Percentiles rank a stretch among this genome's conserved stretches.
phyloP scores from a whole-genome alignment of 2,888 invertebrate species.

The Branchellion lobata region DNA sequence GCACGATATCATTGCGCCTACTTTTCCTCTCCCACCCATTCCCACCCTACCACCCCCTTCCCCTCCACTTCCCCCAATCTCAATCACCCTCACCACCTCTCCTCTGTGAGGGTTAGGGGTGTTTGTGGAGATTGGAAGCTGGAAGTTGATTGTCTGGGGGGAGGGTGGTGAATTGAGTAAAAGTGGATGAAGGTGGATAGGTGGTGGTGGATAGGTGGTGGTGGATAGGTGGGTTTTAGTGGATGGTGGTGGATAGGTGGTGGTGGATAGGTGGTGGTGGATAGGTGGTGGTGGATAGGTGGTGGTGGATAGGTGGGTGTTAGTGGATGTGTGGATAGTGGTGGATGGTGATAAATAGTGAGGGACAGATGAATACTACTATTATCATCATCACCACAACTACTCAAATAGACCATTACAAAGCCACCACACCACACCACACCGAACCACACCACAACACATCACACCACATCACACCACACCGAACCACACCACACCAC shows the following conservation, averaged over 20 bases:
- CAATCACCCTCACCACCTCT: constrained; percentile 58
- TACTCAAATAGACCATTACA: neutral
- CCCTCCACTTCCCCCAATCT: constrained; percentile 52
- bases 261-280: neutral
- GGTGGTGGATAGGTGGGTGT: neutral
- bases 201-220: neutral
- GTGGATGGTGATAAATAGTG: neutral
- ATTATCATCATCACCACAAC: neutral
- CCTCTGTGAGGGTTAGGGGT: constrained; percentile 57
- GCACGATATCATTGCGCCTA: too few species aligned
- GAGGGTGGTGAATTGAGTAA: too few species aligned
- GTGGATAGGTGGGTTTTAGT: neutral
- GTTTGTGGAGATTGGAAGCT: neutral
- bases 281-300: neutral
- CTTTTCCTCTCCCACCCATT: neutral
- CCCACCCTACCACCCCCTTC: neutral
- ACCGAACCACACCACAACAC: neutral
- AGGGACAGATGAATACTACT: neutral
- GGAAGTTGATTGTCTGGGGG: too few species aligned
- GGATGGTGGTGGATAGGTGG: neutral
- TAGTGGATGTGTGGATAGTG: neutral
- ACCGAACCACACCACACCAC: neutral
- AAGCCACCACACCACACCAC: neutral
- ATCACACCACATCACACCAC: neutral
- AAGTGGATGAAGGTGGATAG: too few species aligned